Base-by-base conservation (phyloP, 2,888 invertebrate species). In the Conistra vaccinii region DNA sequence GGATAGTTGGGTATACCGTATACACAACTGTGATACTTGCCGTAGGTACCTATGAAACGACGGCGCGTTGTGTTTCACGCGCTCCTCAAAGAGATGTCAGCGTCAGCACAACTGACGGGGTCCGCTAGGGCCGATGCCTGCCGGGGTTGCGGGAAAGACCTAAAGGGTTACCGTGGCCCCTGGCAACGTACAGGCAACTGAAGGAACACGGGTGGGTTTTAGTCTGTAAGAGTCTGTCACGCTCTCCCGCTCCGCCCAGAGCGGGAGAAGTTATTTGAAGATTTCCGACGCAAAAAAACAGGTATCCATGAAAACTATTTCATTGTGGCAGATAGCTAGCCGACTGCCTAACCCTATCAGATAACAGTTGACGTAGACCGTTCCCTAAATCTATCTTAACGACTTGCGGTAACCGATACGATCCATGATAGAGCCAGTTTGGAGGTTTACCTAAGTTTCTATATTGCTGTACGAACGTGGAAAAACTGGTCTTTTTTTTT, bases 301-400 rank as follows among this genome's bases (percentile, higher is more conserved):
- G n/a, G n/a, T 42, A 63, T 20, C 6, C 42, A 26, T 17, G 62
- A 12, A 45, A 63, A 45, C 70, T 17, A 53, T n/a, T n/a, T 20
- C 20, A 32, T 53, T 26, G n/a, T 12, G 10, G 78, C 29, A 35
- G 5, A 35, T 57, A 45, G 6, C 32, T n/a, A 55, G 17, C 3
- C 4, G 29, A n/a, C 23, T 51, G 9, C n/a, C 51, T 51, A 72
- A 45, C 72, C 35, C 29, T 53, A 60, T 51, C 73, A n/a, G 51
- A 71, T 76, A 70, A 71, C 51, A 60, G 42, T 35, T 32, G 32
- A 32, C n/a, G 57, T 32, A 10, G n/a, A n/a, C 20, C 51, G 26
- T 51, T 70, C 26, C 35, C 26, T 35, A 12, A 78, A 53, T 39
- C 10, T 79, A 55, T 29, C 79, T 53, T 79, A 53, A 79, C 60